Conservation (phyloP, 2,888 invertebrate genomes). For the Matsumyia berberina region DNA sequence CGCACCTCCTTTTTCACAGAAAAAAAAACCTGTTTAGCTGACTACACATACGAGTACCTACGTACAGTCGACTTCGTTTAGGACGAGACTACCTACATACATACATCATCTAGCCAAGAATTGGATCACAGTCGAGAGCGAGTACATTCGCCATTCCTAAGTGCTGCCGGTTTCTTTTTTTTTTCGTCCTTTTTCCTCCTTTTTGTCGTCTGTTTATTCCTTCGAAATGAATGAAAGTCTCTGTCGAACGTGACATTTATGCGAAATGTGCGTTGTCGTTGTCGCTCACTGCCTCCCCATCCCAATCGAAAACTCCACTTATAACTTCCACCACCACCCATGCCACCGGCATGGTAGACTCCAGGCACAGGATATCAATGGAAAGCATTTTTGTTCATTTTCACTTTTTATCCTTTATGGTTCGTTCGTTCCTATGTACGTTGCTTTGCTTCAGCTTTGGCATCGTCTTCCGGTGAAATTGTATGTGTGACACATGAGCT, state of each 20-base stretch:
- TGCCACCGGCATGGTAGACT: neutral
- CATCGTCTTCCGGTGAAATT: conserved; percentile 11
- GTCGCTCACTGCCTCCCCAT: conserved; percentile 2
- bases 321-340: conserved; percentile 22
- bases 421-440: conserved; percentile 58
- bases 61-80: conserved; percentile 33
- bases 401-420: conserved; percentile 76
- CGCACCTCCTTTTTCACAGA: conserved; percentile 21
- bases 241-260: conserved; percentile 84
- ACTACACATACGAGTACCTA: neutral
- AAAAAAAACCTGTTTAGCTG: neutral
- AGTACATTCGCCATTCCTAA: conserved; percentile 66
- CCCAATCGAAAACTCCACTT: conserved; percentile 6
- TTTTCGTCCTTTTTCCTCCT: neutral
- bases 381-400: conserved; percentile 75
- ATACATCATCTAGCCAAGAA: conserved; percentile 52
- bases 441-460: neutral
- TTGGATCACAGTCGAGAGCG: conserved; percentile 63
- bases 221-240: conserved; percentile 75
- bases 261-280: conserved; percentile 79
- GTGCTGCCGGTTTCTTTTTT: conserved; percentile 56
- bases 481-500: conserved; percentile 52
- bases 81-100: conserved; percentile 36
- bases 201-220: conserved; percentile 59
- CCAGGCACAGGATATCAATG: conserved; percentile 60